Percentiles rank a stretch among this genome's conserved stretches.
phyloP scores from a whole-genome alignment of 1,140 invertebrate species.

The Bursaphelenchus mucronatus region DNA sequence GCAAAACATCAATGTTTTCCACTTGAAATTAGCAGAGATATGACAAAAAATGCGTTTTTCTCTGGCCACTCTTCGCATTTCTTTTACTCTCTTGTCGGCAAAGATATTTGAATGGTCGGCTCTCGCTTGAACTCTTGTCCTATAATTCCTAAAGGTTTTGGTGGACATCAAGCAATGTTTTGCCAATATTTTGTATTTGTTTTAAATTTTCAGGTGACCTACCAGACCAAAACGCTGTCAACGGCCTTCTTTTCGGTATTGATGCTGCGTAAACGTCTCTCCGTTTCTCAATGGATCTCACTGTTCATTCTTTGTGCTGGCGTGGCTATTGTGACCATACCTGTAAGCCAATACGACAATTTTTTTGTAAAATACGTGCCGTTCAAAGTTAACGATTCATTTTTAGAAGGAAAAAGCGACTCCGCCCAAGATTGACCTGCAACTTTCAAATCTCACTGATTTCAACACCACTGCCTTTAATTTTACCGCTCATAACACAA shows the following conservation, averaged over 20 bases:
- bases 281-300: conserved; percentile 22
- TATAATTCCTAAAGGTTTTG: no score
- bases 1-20: neutral
- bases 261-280: conserved; percentile 58
- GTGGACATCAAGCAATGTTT: no score
- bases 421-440: neutral
- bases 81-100: no score
- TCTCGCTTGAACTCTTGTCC: no score
- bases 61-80: neutral
- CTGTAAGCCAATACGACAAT: neutral
- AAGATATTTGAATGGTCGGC: no score
- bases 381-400: neutral
- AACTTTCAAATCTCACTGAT: neutral
- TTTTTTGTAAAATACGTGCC: conserved; percentile 5
- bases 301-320: conserved; percentile 15
- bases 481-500: neutral
- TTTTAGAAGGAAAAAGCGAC: neutral
- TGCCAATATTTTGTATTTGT: no score
- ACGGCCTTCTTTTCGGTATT: conserved; percentile 63
- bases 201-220: conserved; percentile 62
- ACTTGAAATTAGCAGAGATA: neutral
- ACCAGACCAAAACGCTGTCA: conserved; percentile 64
- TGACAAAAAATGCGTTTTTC: neutral
- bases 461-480: conserved; percentile 14
- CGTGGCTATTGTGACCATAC: neutral